Base-by-base conservation (phyloP, 23 tunicate species). In the Trididemnum nubilum region DNA sequence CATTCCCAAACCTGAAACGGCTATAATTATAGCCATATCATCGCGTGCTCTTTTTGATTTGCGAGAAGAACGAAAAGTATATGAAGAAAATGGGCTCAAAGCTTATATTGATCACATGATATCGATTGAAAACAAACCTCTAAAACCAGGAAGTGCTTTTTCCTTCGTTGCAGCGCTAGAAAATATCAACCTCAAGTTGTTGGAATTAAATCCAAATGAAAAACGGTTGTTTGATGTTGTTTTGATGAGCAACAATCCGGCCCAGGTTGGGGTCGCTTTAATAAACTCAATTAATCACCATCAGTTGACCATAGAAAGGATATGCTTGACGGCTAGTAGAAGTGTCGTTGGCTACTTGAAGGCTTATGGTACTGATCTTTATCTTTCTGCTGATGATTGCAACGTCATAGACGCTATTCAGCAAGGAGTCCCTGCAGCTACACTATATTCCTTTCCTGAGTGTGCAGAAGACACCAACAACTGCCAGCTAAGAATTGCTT, bases 61-160 rank as follows among this genome's bases (percentile, higher is more conserved):
- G 87, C 76, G 74, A 36, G 87, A 91, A 50, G 97, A 92, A 58
- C 34, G 91, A 51, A 70, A 83, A 70, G 73, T 96, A 5, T 87
- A 61, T 60, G 84, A 75, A 21, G 89, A 96, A 35, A 24, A 96
- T 69, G 99, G 99, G 15, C 61, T 91, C 15, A 27, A 71, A 29
- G 78, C 78, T 22, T 96, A 91, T 64, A 73, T 91, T n/a, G 70
- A 96, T 3, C 65, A 83, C 78, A 87, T 96, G 87, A 72, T 96
- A 19, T 59, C 80, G 0, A 60, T 64, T 33, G 99, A 96, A 84
- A 74, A 96, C 70, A 71, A 35, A 27, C 97, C 99, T 34, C 38
- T 96, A 5, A 86, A 87, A 77, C 99, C 97, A 28, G 99, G 99
- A 31, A 80, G 84, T 70, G 99, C 99, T 19, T 91, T 96, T 87